Evolutionary conservation across 2,113 vertebrate species (phyloP).

Genomic region (Bufo gargarizans): DNA sequence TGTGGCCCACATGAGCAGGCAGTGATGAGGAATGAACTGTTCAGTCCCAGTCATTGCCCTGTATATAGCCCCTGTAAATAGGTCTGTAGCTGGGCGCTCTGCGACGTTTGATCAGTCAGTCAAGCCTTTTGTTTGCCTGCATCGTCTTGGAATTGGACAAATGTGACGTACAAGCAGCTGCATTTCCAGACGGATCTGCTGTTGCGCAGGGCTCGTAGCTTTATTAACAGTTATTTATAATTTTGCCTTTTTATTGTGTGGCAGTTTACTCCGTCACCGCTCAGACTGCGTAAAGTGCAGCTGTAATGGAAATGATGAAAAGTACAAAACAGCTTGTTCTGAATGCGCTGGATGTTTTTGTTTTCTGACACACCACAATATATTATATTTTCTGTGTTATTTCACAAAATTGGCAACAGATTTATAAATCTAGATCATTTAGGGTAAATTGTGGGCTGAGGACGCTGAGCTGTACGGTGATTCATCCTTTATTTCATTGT

Average conservation of each 20-base stretch:
- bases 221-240: slow-evolving; percentile 20
- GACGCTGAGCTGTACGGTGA: slow-evolving; percentile 24
- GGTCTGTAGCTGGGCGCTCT: too few species aligned
- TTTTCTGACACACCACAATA: slow-evolving; percentile 14
- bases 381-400: slow-evolving; percentile 25
- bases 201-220: too few species aligned
- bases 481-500: slow-evolving; percentile 29
- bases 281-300: neutral
- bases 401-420: slow-evolving; percentile 19
- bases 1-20: too few species aligned
- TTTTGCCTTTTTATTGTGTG: slow-evolving; percentile 11
- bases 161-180: too few species aligned
- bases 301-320: slow-evolving; percentile 30
- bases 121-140: too few species aligned
- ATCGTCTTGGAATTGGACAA: too few species aligned
- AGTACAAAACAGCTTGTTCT: slow-evolving; percentile 22
- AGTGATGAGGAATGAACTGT: too few species aligned
- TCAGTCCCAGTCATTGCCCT: too few species aligned
- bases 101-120: too few species aligned
- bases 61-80: too few species aligned
- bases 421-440: slow-evolving; percentile 53
- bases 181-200: too few species aligned
- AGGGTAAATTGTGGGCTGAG: slow-evolving; percentile 34
- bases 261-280: neutral
- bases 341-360: slow-evolving; percentile 8